Evolutionary conservation across 2,888 invertebrate genomes (phyloP), one percentile per base, ranked within the genome.

Genomic region (Spilosoma lubricipeda): DNA sequence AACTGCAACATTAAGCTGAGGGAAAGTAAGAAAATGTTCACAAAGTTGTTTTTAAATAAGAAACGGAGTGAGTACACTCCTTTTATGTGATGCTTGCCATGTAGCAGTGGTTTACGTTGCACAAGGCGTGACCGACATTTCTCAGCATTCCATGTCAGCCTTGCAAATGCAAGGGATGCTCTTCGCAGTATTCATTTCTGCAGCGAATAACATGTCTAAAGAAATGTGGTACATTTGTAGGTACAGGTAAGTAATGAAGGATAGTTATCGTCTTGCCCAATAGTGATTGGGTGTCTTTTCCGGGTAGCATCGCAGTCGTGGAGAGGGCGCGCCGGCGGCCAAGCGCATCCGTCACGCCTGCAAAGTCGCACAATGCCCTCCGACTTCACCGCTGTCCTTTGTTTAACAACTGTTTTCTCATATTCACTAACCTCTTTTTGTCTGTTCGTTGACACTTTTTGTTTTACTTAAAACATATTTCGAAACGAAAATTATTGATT

Each of bases 271-370:
- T 83, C 82, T 86, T 89, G 82, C 81, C 80, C 82, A 86, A 85
- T 83, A 82, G 81, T 79, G 77, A 74, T 76, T 83, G 79, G 82
- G 79, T 84, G 80, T 80, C 83, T 81, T 84, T 88, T 89, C 90
- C 87, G 90, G 88, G 90, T 88, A 80, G 77, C 88, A 84, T 82
- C 86, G 80, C 70, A 80, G 85, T 81, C 68, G 82, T 77, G 80
- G 81, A 77, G 86, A 86, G 87, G 89, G 91, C 87, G 87, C 85
- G 90, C 79, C 90, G 87, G 78, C 91, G 90, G 86, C 92, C 90
- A 89, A 90, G 92, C 95, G 93, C 84, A 86, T 90, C 95, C 90
- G 95, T 95, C 91, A 94, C 91, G 95, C 90, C 83, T 52, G 74
- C 67, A 81, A 88, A 84, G 78, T 85, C 87, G 90, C 89, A 88